These are phyloP conservation scores for Perca schrenkii DNA, from an alignment of 2,113 vertebrate species.

Conservation along the genomic window DNA sequence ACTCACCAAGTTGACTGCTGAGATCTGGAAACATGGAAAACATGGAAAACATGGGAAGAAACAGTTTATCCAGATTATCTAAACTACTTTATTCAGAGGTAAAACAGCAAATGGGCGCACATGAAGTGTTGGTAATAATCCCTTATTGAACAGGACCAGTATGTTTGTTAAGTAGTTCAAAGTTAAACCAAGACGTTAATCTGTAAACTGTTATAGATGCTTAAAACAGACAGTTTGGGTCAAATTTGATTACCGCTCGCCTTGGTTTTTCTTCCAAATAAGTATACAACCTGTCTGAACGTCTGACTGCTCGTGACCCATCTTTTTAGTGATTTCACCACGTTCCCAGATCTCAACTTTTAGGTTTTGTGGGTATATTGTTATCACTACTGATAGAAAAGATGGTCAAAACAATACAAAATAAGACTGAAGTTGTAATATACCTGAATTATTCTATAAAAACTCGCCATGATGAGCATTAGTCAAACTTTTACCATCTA, in stretches of 20 bases:
- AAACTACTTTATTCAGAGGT: background rate
- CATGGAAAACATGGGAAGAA: slow-evolving; percentile 1
- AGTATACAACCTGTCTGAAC: background rate
- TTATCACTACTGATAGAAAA: background rate
- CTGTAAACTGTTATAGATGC: background rate
- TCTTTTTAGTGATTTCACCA: background rate
- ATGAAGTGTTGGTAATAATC: background rate
- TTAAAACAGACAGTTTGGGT: background rate
- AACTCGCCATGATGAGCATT: background rate
- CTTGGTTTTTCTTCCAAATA: background rate
- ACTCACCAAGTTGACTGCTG: slow-evolving; percentile 46
- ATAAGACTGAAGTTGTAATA: background rate
- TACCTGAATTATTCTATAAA: background rate
- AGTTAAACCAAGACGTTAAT: background rate
- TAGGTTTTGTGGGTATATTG: background rate
- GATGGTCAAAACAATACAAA: background rate
- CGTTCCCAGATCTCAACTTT: background rate
- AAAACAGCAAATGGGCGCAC: background rate
- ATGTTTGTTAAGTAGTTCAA: background rate
- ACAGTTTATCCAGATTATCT: slow-evolving; percentile 11
- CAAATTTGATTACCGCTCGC: background rate
- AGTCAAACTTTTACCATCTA: background rate
- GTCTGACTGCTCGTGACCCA: background rate
- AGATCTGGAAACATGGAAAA: slow-evolving; percentile 35
- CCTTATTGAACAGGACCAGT: background rate